These are phyloP conservation scores for Typhlomys cinereus DNA, from an alignment of 2,113 vertebrate species.

Conservation along the genomic window DNA sequence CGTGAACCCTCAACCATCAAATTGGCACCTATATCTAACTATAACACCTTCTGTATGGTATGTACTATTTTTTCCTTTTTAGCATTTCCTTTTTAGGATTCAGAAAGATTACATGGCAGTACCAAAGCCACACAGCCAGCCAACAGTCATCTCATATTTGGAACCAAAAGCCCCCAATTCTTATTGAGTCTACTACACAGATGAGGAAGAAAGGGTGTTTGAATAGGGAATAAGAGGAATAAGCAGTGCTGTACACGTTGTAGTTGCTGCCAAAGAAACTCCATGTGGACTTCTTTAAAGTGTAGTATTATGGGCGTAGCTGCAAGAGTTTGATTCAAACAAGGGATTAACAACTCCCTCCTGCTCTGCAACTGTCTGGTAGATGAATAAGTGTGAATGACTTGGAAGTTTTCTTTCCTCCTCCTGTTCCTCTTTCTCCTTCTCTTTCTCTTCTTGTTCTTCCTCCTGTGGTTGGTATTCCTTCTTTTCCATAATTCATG, in stretches of 20 bases:
- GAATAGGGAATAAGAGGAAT: not conserved
- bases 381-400: not conserved
- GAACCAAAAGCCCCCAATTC: not conserved
- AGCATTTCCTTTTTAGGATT: not conserved
- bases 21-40: no score
- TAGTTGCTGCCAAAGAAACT: not conserved
- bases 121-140: not conserved
- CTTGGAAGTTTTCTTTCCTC: not conserved
- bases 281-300: not conserved
- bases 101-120: conserved; percentile 28
- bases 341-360: not conserved
- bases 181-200: not conserved
- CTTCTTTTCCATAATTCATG: not conserved
- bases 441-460: not conserved
- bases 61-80: not conserved
- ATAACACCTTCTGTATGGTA: no score
- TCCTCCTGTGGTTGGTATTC: not conserved
- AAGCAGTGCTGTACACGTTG: not conserved
- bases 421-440: not conserved
- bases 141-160: not conserved
- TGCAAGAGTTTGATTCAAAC: not conserved
- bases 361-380: not conserved
- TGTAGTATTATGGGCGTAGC: not conserved
- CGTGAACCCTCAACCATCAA: no score
- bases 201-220: not conserved